Percentiles rank a stretch among this genome's conserved stretches.
Evolutionary conservation across 2,113 vertebrate species (phyloP).

Genomic region (Spheniscus mendiculus): DNA sequence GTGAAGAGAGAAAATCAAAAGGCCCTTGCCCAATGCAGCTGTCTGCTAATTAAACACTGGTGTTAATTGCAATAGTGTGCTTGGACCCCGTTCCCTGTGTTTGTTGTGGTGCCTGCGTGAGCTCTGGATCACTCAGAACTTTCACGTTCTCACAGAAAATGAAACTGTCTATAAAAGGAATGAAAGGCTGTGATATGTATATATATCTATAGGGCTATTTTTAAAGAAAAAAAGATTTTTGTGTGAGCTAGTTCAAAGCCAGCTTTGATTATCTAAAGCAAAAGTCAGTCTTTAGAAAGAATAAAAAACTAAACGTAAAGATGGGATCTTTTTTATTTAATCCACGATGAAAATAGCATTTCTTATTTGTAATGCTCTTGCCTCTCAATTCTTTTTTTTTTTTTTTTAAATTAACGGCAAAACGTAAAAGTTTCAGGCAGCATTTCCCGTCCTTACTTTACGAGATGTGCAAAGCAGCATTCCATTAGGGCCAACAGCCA

Average conservation of each 20-base stretch:
- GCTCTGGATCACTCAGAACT: conserved; percentile 9
- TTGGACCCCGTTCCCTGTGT: neutral
- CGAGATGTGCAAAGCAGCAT: conserved; percentile 53
- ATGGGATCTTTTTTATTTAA: conserved; percentile 49
- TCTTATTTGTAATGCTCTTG: neutral
- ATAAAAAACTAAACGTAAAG: conserved; percentile 43
- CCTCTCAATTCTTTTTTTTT: neutral
- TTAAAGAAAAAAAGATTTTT: conserved; percentile 36
- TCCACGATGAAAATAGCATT: conserved; percentile 44
- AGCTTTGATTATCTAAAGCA: conserved; percentile 67
- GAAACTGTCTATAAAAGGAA: conserved; percentile 41
- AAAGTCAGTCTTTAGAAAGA: conserved; percentile 20
- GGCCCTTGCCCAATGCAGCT: neutral
- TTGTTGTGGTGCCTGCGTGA: neutral
- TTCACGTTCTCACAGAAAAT: conserved; percentile 39
- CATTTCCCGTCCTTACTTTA: conserved; percentile 48
- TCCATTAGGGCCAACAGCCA: conserved; percentile 33
- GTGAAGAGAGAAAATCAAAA: conserved; percentile 38
- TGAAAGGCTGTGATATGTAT: conserved; percentile 28
- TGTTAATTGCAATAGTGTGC: neutral
- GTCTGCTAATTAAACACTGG: conserved; percentile 49
- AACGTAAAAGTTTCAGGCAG: conserved; percentile 18
- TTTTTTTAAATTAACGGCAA: neutral
- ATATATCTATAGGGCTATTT: conserved; percentile 31
- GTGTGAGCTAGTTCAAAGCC: conserved; percentile 41